Conservation (phyloP, 1,140 invertebrate species). For the Leptestheria dahalacensis region DNA sequence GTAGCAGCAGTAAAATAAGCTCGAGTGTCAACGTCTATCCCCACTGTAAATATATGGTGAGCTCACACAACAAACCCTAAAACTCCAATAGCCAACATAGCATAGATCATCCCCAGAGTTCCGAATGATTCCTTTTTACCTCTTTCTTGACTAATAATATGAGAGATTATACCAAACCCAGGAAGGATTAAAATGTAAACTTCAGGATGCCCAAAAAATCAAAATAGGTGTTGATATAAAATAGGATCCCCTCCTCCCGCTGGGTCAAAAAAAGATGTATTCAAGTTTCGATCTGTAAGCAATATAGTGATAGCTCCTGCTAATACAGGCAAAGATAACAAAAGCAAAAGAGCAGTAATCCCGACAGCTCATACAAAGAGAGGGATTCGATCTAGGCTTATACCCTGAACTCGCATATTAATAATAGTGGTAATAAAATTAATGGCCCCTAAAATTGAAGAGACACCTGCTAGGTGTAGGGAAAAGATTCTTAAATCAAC, state of each 20-base stretch:
- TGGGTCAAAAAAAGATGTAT: conserved; percentile 51
- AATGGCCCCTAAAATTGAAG: conserved; percentile 47
- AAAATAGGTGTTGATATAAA: conserved; percentile 61
- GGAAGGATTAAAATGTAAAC: conserved; percentile 37
- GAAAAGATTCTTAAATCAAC: conserved; percentile 51
- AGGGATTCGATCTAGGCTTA: conserved; percentile 20
- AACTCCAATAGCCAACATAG: conserved; percentile 30
- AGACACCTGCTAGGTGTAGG: conserved; percentile 45
- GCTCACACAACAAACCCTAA: conserved; percentile 51
- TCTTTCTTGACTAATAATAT: conserved; percentile 22
- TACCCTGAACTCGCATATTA: conserved; percentile 21
- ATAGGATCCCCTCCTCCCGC: conserved; percentile 48
- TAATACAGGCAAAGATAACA: conserved; percentile 29
- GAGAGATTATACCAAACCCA: conserved; percentile 27
- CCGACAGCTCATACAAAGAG: conserved; percentile 29
- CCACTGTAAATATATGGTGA: conserved; percentile 55
- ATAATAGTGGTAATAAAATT: conserved; percentile 39
- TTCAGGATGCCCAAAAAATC: conserved; percentile 62
- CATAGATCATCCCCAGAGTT: conserved; percentile 29
- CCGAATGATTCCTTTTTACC: conserved; percentile 27
- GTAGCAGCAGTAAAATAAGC: conserved; percentile 55
- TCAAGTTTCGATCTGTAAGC: conserved; percentile 51
- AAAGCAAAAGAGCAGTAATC: conserved; percentile 29
- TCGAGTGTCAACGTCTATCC: conserved; percentile 52
- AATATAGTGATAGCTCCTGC: conserved; percentile 32